Base-by-base conservation (phyloP, 1,140 invertebrate species). In the Drosophila equinoxialis region DNA sequence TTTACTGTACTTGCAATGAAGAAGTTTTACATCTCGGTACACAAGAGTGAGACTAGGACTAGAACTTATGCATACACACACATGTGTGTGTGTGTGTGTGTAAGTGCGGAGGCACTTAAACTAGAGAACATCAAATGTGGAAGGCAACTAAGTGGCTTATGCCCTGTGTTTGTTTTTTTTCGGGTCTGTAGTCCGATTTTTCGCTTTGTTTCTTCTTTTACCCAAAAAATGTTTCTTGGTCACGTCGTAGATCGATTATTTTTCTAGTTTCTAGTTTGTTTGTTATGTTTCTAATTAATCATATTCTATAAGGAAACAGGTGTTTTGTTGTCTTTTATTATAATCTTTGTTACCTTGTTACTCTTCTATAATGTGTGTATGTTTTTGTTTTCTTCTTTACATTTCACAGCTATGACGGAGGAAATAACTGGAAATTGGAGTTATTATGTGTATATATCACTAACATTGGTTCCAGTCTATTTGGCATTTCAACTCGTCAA, bases 401-500 rank as follows among this genome's bases (percentile, higher is more conserved):
- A 17, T 73, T 63, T 69, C 35, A 45, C 79, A 91, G 90, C 72
- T 81, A 91, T 91, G 86, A 91, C 86, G 90, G 90, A 92, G 81
- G 77, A 90, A 79, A 86, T 91, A 75, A 91, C 89, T 14, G 90
- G 84, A 62, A 82, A 90, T 81, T 91, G 82, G 90, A 83, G 73
- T 70, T 92, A 92, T 79, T 92, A 92, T 72, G 70, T 91, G 69
- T 91, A 90, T 65, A 85, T 92, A 74, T 76, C 89, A 74, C 66
- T 92, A 57, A 92, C 90, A 51, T 64, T 92, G 65, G 77, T 92
- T 67, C 91, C 91, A 77, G 91, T 92, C 68, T 92, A 92, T 90
- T 85, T 92, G 79, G 81, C 90, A 74, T 92, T 92, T 91, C 84
- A 89, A 69, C 85, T 92, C 75, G 86, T 92, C 75, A 91, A 91